A percentile compares a stretch with the other conserved stretches of the same genome.
Evolutionary conservation across 2,113 vertebrate species (phyloP).

Genomic region (Colius striatus): DNA sequence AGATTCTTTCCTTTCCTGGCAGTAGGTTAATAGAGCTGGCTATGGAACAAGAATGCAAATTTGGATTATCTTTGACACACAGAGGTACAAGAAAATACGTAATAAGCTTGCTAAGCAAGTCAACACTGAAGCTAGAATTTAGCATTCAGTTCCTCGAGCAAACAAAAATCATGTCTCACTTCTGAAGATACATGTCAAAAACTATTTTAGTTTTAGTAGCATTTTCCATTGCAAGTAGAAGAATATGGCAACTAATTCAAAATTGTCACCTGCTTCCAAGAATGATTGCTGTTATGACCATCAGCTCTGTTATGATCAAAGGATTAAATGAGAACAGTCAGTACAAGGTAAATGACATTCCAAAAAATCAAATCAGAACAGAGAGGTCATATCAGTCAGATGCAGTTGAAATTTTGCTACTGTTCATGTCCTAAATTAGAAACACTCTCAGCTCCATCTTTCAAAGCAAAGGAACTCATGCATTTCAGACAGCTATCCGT

Average conservation of each 20-base stretch:
- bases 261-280: background rate
- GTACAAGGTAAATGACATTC: background rate
- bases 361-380: background rate
- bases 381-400: background rate
- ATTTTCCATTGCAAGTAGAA: background rate
- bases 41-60: background rate
- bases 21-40: background rate
- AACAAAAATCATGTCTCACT: background rate
- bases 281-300: background rate
- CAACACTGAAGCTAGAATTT: background rate
- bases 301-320: background rate
- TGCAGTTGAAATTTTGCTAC: background rate
- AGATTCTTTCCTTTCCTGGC: background rate
- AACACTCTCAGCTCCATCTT: background rate
- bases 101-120: background rate
- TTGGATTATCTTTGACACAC: background rate
- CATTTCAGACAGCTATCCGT: background rate
- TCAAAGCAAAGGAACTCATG: background rate
- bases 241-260: background rate
- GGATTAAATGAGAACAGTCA: background rate
- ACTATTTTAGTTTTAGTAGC: background rate
- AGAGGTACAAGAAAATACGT: background rate
- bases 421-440: background rate
- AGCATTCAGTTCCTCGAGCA: background rate
- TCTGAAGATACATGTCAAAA: background rate